phyloP scores from a whole-genome alignment of 2,113 vertebrate genomes.

The Amazona guildingii region DNA sequence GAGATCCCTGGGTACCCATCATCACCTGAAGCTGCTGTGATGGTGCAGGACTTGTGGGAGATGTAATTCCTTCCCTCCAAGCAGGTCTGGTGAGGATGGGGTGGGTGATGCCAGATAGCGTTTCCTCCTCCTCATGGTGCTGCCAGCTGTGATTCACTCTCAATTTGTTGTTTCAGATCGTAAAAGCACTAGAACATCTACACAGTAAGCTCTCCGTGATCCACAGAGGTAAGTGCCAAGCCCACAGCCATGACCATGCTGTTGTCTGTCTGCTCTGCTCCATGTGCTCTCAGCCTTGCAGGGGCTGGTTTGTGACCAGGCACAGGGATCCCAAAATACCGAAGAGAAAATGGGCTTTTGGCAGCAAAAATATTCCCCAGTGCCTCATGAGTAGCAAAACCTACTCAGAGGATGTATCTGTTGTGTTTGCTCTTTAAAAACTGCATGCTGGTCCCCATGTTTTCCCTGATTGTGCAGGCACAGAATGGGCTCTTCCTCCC shows the following conservation, averaged over 20 bases:
- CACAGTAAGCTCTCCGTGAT: constrained; percentile 97
- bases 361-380: neutral
- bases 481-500: neutral
- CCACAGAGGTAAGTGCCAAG: constrained; percentile 86
- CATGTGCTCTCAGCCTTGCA: neutral
- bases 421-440: neutral
- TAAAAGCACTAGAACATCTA: constrained; percentile 95
- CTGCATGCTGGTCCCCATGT: neutral
- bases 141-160: constrained; percentile 16
- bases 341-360: neutral
- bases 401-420: neutral
- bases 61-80: neutral
- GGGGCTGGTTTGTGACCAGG: neutral
- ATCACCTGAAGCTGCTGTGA: neutral
- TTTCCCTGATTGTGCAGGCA: neutral
- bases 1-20: neutral
- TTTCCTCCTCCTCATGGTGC: neutral
- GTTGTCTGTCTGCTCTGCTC: neutral
- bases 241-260: neutral
- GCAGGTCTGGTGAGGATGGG: neutral
- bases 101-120: neutral
- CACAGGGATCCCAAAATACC: neutral
- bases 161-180: constrained; percentile 81
- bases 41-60: accelerated
- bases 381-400: neutral